phyloP scores from a whole-genome alignment of 2,888 invertebrate genomes.

The Timandra comae region DNA sequence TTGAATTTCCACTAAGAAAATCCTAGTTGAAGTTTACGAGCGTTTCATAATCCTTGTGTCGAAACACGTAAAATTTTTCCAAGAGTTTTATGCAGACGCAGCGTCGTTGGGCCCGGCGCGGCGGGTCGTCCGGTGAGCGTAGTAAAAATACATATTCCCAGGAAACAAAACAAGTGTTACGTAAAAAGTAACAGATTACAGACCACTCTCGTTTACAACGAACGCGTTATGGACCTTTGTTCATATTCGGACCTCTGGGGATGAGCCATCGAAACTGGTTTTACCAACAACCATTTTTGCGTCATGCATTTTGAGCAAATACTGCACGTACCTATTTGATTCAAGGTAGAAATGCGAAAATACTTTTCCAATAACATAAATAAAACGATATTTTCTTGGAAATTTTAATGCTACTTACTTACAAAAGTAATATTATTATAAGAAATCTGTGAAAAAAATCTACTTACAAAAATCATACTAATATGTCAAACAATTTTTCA shows the following conservation, averaged over 20 bases:
- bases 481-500: neutral
- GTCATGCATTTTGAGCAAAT: constrained; percentile 10
- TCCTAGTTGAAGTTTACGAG: constrained; percentile 56
- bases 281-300: constrained; percentile 10
- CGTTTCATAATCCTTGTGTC: constrained; percentile 57
- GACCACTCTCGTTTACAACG: constrained; percentile 51
- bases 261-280: constrained; percentile 19
- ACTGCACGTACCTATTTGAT: too few relatives aligned
- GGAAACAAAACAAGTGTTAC: constrained; percentile 47
- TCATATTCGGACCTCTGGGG: constrained; percentile 29
- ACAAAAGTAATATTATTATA: too few relatives aligned
- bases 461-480: neutral
- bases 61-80: constrained; percentile 63
- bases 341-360: too few relatives aligned
- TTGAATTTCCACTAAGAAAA: constrained; percentile 37
- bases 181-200: constrained; percentile 56
- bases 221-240: constrained; percentile 32
- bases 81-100: constrained; percentile 55
- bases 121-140: constrained; percentile 44
- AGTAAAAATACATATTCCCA: constrained; percentile 51
- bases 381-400: too few relatives aligned
- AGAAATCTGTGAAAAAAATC: constrained; percentile 7
- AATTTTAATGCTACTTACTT: too few relatives aligned
- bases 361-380: too few relatives aligned
- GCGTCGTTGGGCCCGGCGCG: constrained; percentile 48